Evolutionary conservation across 2,888 invertebrate genomes (phyloP), one percentile per base, ranked within the genome.

Genomic region (Parnassius mnemosyne): DNA sequence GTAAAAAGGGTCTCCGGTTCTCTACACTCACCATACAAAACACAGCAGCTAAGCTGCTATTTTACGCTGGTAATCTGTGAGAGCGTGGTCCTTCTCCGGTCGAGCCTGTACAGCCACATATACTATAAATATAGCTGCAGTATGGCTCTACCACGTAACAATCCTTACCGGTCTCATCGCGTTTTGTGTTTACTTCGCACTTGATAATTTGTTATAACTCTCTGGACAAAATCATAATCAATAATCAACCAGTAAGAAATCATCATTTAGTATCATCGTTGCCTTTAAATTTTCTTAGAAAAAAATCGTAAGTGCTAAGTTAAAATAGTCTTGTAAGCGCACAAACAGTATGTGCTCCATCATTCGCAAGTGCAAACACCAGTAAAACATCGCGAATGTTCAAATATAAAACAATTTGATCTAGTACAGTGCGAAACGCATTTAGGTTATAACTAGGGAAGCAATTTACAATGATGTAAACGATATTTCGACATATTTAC

Each of bases 361-460:
- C 85, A 85, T 82, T 85, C 77, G 77, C 76, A 69, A 80, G 79
- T 81, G 80, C 78, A 81, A 83, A 84, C 78, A 80, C 73, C 74
- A 78, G 77, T 77, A 80, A 81, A 81, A 82, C 66, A 64, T 68
- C 57, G 65, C 61, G 64, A 68, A 70, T 65, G 66, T 68, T 69
- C 73, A 75, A 78, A 80, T 74, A 79, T 81, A 79, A 78, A 83
- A 81, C 78, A 80, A 73, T 75, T 75, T 68, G 68, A 54, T 50
- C 46, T 55, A 58, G 58, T 53, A 52, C 56, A 56, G 16, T 44
- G 66, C 63, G 63, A 68, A 54, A 51, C 58, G 54, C 16, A 59
- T 63, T 63, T 55, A 55, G 58, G 41, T 59, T 63, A 54, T 46
- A 69, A 68, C 68, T 65, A 65, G 69, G 68, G 72, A 64, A 65